Evolutionary conservation across 2,888 invertebrate genomes (phyloP).

Genomic region (Apoderus coryli): DNA sequence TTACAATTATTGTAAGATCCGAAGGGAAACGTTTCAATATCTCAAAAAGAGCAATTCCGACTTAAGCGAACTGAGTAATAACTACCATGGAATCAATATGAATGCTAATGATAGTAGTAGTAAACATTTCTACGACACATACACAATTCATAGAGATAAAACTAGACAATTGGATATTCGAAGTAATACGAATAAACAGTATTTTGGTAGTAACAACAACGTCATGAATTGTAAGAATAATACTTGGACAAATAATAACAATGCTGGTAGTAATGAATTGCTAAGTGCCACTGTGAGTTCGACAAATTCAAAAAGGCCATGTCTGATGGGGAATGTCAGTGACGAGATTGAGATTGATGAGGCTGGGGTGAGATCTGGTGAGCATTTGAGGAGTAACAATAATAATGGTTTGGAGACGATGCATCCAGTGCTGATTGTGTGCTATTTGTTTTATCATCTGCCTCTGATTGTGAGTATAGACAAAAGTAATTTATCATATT

Average conservation of each 20-base stretch:
- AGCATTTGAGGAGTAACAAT: too few relatives aligned
- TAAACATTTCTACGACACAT: slow-evolving; percentile 26
- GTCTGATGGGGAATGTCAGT: slow-evolving; percentile 29
- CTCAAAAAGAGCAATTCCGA: slow-evolving; percentile 31
- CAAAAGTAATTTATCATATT: too few relatives aligned
- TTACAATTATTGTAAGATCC: slow-evolving; percentile 24
- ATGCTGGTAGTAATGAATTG: too few relatives aligned
- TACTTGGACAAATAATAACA: slow-evolving; percentile 14
- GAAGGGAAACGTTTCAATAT: slow-evolving; percentile 27
- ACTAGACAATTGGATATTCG: too few relatives aligned
- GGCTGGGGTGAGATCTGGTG: slow-evolving; percentile 29
- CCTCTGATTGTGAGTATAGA: slow-evolving; percentile 42
- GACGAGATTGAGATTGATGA: slow-evolving; percentile 20
- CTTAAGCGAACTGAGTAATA: slow-evolving; percentile 28
- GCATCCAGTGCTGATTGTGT: slow-evolving; percentile 39
- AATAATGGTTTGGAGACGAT: slow-evolving; percentile 35
- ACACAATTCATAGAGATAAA: slow-evolving; percentile 24
- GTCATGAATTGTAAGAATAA: slow-evolving; percentile 14
- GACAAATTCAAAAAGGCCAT: slow-evolving; percentile 38
- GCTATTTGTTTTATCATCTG: slow-evolving; percentile 42
- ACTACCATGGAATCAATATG: slow-evolving; percentile 16
- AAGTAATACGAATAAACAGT: too few relatives aligned
- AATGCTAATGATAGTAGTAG: slow-evolving; percentile 18
- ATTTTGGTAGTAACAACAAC: too few relatives aligned
- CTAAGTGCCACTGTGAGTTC: slow-evolving; percentile 40